Evolutionary conservation across 2,888 invertebrate species (phyloP).

Genomic region (Tachina fera): DNA sequence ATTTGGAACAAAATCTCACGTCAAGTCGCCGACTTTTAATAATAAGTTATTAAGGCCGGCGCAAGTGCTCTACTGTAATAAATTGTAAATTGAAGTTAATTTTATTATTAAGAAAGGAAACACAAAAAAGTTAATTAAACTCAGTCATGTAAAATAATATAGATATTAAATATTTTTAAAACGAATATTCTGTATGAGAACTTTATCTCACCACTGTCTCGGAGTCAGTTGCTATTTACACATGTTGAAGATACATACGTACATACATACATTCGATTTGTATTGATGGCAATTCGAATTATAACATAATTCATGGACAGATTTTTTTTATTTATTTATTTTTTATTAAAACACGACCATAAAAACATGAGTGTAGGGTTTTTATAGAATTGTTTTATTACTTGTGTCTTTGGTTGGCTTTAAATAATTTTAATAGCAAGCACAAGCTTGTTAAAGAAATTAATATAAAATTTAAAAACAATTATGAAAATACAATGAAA

Average conservation of each 20-base stretch:
- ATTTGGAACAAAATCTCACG: not conserved
- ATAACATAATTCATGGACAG: constrained; percentile 35
- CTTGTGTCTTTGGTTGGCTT: not conserved
- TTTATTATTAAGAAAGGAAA: no score
- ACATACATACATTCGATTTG: constrained; percentile 15
- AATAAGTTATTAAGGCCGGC: no score
- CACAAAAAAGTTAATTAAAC: no score
- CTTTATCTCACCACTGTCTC: constrained; percentile 18
- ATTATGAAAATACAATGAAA: constrained; percentile 30
- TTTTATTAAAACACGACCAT: constrained; percentile 5
- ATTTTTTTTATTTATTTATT: constrained; percentile 34
- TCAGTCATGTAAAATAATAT: no score
- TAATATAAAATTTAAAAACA: constrained; percentile 26
- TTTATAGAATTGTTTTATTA: not conserved
- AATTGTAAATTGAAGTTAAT: no score
- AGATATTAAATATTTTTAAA: no score
- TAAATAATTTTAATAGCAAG: constrained; percentile 30
- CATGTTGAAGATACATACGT: constrained; percentile 1
- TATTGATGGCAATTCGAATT: constrained; percentile 51
- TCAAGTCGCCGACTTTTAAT: no score
- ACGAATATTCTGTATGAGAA: not conserved
- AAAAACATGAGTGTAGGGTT: constrained; percentile 11
- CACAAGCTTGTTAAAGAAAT: constrained; percentile 46
- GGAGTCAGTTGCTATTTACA: not conserved
- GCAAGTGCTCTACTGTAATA: no score